Evolutionary conservation across 2,888 invertebrate genomes (phyloP), one percentile per base, ranked within the genome.

Genomic region (Cotesia congregata): DNA sequence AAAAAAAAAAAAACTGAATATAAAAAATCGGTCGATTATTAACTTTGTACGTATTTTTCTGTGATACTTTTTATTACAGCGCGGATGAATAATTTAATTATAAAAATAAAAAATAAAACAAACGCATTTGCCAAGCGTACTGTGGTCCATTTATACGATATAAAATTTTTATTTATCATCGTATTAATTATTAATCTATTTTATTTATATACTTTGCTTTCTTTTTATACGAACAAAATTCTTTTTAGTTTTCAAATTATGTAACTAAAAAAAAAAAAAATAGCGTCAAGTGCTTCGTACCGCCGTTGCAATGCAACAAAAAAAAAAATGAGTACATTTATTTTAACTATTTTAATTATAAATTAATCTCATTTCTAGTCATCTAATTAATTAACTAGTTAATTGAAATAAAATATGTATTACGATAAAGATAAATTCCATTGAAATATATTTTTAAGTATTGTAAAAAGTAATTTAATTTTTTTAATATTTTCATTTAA

Each of bases 21-120:
- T 50, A 50, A 50, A 12, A 50, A 5, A 72, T 78, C 76, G 80
- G 78, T 78, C 77, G 78, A 50, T 50, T 50, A 80, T 82, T 81
- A 82, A 80, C 78, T 83, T 82, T 81, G 76, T 77, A 81, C 80
- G 81, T 82, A 81, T 50, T 82, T 82, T 82, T 83, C 83, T 83
- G 83, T 83, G 83, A 83, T 83, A 83, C 79, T 50, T 80, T 82
- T 83, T 78, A 81, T 83, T 82, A 82, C 80, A 80, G 80, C 80
- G 78, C 82, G 77, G 79, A 81, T 77, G 65, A 77, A 81, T 80
- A 75, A 77, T 80, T 75, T 80, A 75, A 81, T 73, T 75, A 76
- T 80, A 79, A 64, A 41, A 41, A 67, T 9, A 72, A 40, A 65
- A 15, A 68, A 68, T 6, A 69, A 74, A 72, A 79, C n/a, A 69